Evolutionary conservation across 2,797 vertebrate genomes (phyloP), one percentile per base, ranked within the genome.

Genomic region (Pantherophis vulpinus): DNA sequence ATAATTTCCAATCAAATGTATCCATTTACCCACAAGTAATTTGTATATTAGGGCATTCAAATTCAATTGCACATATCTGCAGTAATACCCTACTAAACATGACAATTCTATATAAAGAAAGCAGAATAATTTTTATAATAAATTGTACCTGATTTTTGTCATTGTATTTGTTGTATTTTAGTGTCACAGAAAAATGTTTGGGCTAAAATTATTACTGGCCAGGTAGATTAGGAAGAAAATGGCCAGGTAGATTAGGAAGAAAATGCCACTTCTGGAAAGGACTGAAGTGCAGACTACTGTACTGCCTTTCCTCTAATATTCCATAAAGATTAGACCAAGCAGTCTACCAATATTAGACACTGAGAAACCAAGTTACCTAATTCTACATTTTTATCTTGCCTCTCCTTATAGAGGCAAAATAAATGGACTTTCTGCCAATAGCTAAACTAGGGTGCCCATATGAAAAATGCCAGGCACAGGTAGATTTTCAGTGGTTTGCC

Each of bases 371-470:
- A 37, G 96, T 96, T 93, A 97, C 93, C 97, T 97, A 95, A 94
- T 96, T 95, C 96, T 94, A 97, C 88, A 96, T 97, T 98, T 98
- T 98, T 97, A 95, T 96, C 95, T 94, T 90, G 94, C 91, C 97
- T 97, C 91, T 93, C 92, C 94, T 96, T 94, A 95, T 29, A 95
- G 93, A 18, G 91, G 92, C 93, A 95, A 91, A 96, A 93, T 55
- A 91, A 83, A 8, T 47, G 13, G 94, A 90, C 90, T 89, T 88
- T 90, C 60, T 95, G 96, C 97, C 97, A 96, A 59, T 94, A 96
- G 95, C 93, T 93, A 91, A 54, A 91, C 83, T 56, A 10, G 89
- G 25, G 74, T 70, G 91, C 37, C 32, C 83, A 70, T 93, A 63
- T 90, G 94, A 93, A 32, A 55, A 89, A 89, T 54, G 88, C 20